A percentile compares a stretch with the other conserved stretches of the same genome.
phyloP scores from a whole-genome alignment of 2,113 vertebrate species.

The Sclerurus mexicanus region DNA sequence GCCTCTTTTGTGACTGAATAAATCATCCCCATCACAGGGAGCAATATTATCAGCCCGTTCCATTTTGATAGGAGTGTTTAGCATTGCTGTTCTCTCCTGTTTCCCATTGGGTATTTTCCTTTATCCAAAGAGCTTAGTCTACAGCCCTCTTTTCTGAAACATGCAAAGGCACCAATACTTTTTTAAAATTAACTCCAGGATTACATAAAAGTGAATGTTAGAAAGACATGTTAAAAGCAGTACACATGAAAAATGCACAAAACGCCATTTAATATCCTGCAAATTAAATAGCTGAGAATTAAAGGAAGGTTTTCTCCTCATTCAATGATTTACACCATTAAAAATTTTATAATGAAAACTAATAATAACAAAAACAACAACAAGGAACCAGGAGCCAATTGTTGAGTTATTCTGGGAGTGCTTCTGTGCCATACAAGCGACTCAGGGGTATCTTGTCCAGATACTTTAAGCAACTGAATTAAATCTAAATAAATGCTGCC shows the following conservation, averaged over 20 bases:
- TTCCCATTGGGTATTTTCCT: background rate
- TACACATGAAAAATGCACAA: background rate
- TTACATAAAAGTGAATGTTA: background rate
- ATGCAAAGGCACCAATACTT: background rate
- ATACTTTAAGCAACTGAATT: background rate
- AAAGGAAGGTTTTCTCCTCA: background rate
- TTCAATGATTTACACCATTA: background rate
- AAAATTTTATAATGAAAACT: background rate
- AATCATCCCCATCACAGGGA: background rate
- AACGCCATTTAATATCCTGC: background rate
- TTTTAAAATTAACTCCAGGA: background rate
- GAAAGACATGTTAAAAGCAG: background rate
- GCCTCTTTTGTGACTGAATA: accelerated
- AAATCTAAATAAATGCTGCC: background rate
- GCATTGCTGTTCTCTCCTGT: background rate
- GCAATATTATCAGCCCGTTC: background rate
- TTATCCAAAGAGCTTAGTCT: background rate
- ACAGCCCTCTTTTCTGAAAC: background rate
- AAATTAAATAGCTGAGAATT: background rate
- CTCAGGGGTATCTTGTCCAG: accelerated
- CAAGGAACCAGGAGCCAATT: background rate
- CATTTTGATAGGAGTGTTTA: background rate
- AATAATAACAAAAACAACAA: background rate
- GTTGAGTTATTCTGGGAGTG: background rate
- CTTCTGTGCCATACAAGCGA: background rate